A percentile compares a stretch with the other conserved stretches of the same genome.
Evolutionary conservation across 2,797 vertebrate genomes (phyloP).

Genomic region (Prunella strophiata): DNA sequence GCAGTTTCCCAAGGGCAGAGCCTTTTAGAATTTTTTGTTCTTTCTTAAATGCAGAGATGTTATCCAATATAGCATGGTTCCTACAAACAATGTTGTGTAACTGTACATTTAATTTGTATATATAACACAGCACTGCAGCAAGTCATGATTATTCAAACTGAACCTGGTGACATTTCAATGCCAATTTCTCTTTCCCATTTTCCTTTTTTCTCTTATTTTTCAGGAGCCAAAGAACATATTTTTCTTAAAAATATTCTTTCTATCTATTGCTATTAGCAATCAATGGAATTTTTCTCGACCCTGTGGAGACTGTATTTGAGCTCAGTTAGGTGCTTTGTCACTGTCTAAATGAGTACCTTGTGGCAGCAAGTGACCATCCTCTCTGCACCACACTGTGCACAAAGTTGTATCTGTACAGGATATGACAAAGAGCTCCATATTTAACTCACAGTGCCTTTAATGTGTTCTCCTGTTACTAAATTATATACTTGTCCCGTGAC

Average conservation of each 20-base stretch:
- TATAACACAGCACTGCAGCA: neutral
- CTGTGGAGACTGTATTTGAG: neutral
- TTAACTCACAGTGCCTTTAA: neutral
- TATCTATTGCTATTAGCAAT: neutral
- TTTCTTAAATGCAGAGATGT: constrained; percentile 35
- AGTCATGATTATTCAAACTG: neutral
- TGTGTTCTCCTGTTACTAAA: neutral
- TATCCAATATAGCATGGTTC: neutral
- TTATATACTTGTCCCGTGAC: fast-evolving
- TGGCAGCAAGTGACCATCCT: neutral
- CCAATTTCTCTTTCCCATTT: neutral
- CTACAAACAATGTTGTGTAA: neutral
- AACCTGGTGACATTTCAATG: neutral
- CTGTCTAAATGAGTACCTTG: neutral
- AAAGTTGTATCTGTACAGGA: neutral
- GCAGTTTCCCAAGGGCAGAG: constrained; percentile 45
- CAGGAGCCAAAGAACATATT: neutral
- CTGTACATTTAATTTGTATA: neutral
- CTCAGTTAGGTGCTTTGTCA: neutral
- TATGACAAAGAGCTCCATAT: neutral
- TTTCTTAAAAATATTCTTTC: neutral
- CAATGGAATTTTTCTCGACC: neutral
- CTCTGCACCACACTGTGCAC: neutral
- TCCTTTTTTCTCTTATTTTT: neutral
- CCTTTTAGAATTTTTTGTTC: constrained; percentile 29